Conservation (phyloP, 2,888 invertebrate species). For the Sthenelais limicola region DNA sequence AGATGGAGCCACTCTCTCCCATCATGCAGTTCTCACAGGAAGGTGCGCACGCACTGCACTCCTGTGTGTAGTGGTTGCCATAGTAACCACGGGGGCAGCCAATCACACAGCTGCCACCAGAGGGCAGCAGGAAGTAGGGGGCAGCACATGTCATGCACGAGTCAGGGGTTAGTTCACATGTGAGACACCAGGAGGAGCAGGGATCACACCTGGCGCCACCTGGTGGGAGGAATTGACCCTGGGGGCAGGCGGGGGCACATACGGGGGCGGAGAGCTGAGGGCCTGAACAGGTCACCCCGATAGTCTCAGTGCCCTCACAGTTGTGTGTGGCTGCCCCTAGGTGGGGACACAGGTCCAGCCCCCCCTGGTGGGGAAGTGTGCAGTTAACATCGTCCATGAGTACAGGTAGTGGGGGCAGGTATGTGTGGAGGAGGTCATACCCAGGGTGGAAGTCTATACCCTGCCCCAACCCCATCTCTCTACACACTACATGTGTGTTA, state of each 20-base stretch:
- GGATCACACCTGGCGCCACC: conserved; percentile 25
- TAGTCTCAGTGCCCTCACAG: conserved; percentile 41
- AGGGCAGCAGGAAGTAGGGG: conserved; percentile 25
- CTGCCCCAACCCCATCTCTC: conserved; percentile 44
- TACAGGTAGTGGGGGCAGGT: conserved; percentile 24
- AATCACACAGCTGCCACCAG: conserved; percentile 13
- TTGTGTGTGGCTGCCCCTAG: conserved; percentile 23
- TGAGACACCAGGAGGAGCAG: conserved; percentile 21
- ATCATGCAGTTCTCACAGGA: conserved; percentile 21
- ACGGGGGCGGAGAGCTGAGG: conserved; percentile 8
- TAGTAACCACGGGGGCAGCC: conserved; percentile 40
- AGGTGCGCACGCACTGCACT: conserved; percentile 34
- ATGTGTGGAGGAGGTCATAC: conserved; percentile 33
- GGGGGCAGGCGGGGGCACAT: conserved; percentile 37
- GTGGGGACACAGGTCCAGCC: conserved; percentile 35
- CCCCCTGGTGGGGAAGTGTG: conserved; percentile 13
- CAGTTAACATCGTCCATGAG: conserved; percentile 42
- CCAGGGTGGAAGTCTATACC: conserved; percentile 21
- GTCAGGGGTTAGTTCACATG: conserved; percentile 4
- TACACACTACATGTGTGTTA: conserved; percentile 44
- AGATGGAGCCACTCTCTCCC: too few species aligned
- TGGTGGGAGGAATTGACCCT: conserved; percentile 40
- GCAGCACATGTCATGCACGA: conserved; percentile 14
- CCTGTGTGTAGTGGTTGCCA: conserved; percentile 39
- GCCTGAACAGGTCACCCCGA: conserved; percentile 43